Evolutionary conservation across 1,140 invertebrate genomes (phyloP).

Genomic region (Sitodiplosis mosellana): DNA sequence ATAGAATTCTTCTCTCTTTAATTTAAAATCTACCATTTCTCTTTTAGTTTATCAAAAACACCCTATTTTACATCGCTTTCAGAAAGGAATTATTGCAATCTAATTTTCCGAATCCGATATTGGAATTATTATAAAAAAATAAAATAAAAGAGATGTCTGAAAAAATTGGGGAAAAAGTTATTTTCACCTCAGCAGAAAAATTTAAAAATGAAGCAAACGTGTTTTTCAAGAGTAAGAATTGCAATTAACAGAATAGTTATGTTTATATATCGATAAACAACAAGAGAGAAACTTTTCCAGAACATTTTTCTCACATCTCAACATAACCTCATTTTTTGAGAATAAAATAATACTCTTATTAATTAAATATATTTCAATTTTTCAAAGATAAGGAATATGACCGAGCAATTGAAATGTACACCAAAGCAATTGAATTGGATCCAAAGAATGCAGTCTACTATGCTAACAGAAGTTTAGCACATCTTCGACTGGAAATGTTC

Average conservation of each 20-base stretch:
- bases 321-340: not conserved
- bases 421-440: conserved; percentile 77
- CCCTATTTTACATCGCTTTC: too few species aligned
- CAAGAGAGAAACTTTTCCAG: conserved; percentile 5
- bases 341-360: not conserved
- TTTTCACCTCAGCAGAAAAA: conserved; percentile 41
- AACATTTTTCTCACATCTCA: too few species aligned
- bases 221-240: conserved; percentile 62
- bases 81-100: too few species aligned
- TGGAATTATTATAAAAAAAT: too few species aligned
- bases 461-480: conserved; percentile 89
- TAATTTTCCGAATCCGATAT: too few species aligned
- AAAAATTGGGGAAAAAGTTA: conserved; percentile 16
- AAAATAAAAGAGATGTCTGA: not conserved
- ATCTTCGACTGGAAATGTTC: conserved; percentile 81
- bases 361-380: not conserved
- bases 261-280: conserved; percentile 3
- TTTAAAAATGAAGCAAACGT: conserved; percentile 70
- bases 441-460: conserved; percentile 68
- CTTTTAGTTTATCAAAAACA: too few species aligned
- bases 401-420: conserved; percentile 76
- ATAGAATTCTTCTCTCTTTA: too few species aligned
- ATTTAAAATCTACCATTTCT: too few species aligned
- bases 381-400: conserved; percentile 75
- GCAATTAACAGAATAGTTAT: not conserved